These are phyloP conservation scores for Leptinotarsa haldemani DNA, from an alignment of 2,888 invertebrate genomes.

Conservation along the genomic window DNA sequence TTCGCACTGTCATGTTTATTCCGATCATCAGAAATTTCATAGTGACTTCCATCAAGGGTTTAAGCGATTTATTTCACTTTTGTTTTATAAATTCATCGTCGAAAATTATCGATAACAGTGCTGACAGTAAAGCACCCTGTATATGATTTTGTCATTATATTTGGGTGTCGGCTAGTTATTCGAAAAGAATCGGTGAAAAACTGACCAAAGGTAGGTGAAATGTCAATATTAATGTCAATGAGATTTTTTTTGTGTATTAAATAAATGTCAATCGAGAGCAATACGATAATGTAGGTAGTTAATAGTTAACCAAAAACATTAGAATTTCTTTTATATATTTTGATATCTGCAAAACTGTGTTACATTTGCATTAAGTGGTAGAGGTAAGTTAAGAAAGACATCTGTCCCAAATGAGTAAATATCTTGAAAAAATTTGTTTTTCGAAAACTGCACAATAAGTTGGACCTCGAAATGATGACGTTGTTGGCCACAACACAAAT, in stretches of 20 bases:
- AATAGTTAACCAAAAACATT: conserved; percentile 57
- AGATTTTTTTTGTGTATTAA: conserved; percentile 60
- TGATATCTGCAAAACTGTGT: conserved; percentile 65
- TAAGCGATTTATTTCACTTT: background rate
- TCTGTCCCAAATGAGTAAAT: conserved; percentile 44
- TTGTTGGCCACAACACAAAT: background rate
- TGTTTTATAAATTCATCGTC: background rate
- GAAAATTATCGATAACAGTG: background rate
- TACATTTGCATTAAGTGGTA: conserved; percentile 64
- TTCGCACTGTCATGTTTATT: conserved; percentile 26
- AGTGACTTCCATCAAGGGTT: background rate
- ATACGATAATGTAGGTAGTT: conserved; percentile 66
- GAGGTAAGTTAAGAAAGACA: conserved; percentile 56
- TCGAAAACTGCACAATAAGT: conserved; percentile 3
- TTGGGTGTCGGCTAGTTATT: conserved; percentile 56
- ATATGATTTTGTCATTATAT: conserved; percentile 53
- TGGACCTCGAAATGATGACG: background rate
- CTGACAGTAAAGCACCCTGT: conserved; percentile 32
- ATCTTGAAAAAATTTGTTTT: conserved; percentile 10
- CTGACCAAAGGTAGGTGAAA: conserved; percentile 65
- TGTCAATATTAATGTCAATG: conserved; percentile 68
- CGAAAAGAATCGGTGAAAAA: conserved; percentile 56
- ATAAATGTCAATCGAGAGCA: conserved; percentile 67
- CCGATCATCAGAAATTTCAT: background rate
- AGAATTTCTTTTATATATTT: conserved; percentile 64